Conservation (phyloP, 2,888 invertebrate species). For the Polietes domitor region DNA sequence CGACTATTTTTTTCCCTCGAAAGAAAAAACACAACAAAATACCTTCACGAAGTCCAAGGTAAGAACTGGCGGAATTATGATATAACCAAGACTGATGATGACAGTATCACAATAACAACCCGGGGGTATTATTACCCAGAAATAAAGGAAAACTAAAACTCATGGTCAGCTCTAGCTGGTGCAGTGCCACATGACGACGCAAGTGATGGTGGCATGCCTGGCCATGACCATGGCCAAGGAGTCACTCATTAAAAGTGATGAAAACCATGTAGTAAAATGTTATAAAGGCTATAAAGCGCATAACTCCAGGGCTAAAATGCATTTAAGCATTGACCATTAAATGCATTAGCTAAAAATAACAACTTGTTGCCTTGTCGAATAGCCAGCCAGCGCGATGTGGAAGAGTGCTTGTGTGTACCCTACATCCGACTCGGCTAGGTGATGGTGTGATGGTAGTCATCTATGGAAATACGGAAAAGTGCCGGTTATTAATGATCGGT, state of each 20-base stretch:
- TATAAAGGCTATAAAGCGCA: neutral
- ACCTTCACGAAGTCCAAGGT: neutral
- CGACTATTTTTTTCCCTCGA: too few species aligned
- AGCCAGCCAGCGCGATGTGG: too few species aligned
- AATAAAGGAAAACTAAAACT: neutral
- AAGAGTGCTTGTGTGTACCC: too few species aligned
- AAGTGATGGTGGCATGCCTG: neutral
- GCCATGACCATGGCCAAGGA: neutral
- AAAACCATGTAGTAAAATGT: slow-evolving; percentile 31
- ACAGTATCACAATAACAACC: slow-evolving; percentile 45
- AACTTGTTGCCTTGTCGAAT: too few species aligned
- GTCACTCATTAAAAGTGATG: slow-evolving; percentile 50
- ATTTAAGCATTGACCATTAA: neutral
- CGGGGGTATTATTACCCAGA: neutral
- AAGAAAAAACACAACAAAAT: neutral
- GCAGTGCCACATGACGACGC: too few species aligned
- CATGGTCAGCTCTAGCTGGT: neutral
- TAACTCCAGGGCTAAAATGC: neutral
- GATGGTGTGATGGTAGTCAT: too few species aligned
- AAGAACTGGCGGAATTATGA: neutral
- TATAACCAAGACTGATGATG: slow-evolving; percentile 43
- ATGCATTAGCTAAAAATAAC: too few species aligned
- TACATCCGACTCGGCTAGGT: too few species aligned
- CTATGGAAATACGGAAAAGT: too few species aligned
- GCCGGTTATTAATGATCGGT: too few species aligned